These are phyloP conservation scores for Thaumetopoea pityocampa DNA, from an alignment of 1,140 invertebrate genomes.

Conservation along the genomic window DNA sequence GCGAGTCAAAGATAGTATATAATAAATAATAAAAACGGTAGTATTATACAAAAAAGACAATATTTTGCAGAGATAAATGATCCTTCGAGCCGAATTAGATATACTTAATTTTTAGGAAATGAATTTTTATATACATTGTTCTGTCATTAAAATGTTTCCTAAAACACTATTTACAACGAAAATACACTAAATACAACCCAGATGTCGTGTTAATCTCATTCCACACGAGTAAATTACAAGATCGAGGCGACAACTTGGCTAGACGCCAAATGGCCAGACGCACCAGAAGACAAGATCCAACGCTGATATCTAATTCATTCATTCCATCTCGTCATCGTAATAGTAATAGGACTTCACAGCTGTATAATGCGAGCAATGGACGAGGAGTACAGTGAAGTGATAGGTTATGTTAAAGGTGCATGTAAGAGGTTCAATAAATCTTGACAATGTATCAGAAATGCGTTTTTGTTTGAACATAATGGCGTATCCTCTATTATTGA, in stretches of 20 bases:
- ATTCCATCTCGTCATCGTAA: conserved; percentile 15
- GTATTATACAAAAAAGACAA: no score
- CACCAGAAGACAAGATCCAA: conserved; percentile 40
- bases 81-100: no score
- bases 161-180: conserved; percentile 11
- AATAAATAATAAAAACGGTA: no score
- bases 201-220: conserved; percentile 65
- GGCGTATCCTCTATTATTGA: no score
- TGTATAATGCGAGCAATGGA: conserved; percentile 14
- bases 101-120: no score
- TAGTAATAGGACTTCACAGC: background rate
- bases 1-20: no score
- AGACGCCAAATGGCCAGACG: conserved; percentile 45
- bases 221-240: conserved; percentile 61
- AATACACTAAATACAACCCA: conserved; percentile 43
- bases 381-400: background rate
- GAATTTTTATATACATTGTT: no score
- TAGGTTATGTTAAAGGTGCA: no score
- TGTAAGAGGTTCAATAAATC: conserved; percentile 1
- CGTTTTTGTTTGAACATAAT: no score
- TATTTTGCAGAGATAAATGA: no score
- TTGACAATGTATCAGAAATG: no score
- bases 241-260: conserved; percentile 39
- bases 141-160: conserved; percentile 2
- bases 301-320: conserved; percentile 49